Evolutionary conservation across 2,888 invertebrate genomes (phyloP).

Genomic region (Lacanobia oleracea): DNA sequence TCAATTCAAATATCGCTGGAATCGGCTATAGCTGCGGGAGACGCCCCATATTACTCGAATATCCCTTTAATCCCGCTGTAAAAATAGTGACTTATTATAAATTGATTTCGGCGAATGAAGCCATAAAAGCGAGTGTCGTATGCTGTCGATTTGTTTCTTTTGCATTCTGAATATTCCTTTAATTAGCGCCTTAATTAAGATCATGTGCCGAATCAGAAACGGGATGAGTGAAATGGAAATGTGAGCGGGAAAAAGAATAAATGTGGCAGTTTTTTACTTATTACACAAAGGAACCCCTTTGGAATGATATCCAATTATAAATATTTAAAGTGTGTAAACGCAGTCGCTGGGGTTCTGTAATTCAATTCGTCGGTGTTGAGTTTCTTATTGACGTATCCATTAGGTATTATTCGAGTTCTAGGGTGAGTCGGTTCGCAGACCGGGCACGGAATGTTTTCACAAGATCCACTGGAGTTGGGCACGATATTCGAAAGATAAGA

Average conservation of each 20-base stretch:
- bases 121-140: conserved; percentile 45
- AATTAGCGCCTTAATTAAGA: conserved; percentile 61
- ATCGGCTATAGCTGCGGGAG: conserved; percentile 31
- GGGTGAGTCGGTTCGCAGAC: conserved; percentile 66
- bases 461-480: conserved; percentile 38
- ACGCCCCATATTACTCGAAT: conserved; percentile 7
- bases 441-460: conserved; percentile 63
- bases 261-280: conserved; percentile 57
- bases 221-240: conserved; percentile 58
- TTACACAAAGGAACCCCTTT: conserved; percentile 69
- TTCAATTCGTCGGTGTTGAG: conserved; percentile 83
- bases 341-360: conserved; percentile 80
- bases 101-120: conserved; percentile 53
- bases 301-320: conserved; percentile 82
- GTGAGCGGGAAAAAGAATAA: conserved; percentile 47
- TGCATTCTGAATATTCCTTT: conserved; percentile 51
- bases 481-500: conserved; percentile 53
- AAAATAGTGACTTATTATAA: conserved; percentile 51
- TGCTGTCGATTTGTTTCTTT: conserved; percentile 42
- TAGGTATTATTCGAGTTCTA: conserved; percentile 78
- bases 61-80: conserved; percentile 37
- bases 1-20: conserved; percentile 39
- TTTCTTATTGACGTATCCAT: conserved; percentile 89
- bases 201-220: conserved; percentile 57
- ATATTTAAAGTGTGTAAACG: conserved; percentile 84